Evolutionary conservation across 2,888 invertebrate species (phyloP).

Genomic region (Leucophora obtusa): DNA sequence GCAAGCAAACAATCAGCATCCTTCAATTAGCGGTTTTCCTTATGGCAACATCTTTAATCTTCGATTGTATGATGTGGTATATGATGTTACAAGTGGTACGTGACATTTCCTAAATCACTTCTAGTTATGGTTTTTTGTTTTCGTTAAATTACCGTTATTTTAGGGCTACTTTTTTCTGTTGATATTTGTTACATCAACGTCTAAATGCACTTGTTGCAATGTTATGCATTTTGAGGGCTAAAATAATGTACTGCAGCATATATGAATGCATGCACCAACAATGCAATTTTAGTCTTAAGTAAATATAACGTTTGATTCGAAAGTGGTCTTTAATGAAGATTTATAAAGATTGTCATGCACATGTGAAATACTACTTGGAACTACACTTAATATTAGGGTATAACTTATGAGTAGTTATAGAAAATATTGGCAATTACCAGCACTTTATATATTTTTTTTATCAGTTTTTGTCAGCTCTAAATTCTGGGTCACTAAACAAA

Average conservation of each 20-base stretch:
- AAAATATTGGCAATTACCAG: no score
- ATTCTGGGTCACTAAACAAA: no score
- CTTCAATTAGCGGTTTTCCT: slow-evolving; percentile 65
- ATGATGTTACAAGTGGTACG: slow-evolving; percentile 63
- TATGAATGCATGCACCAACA: neutral
- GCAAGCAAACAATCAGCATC: slow-evolving; percentile 36
- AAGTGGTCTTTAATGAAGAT: slow-evolving; percentile 26
- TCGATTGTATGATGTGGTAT: slow-evolving; percentile 30
- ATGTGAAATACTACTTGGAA: neutral
- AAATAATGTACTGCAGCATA: slow-evolving; percentile 11
- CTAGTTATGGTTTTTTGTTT: slow-evolving; percentile 31
- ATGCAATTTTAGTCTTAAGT: slow-evolving; percentile 33
- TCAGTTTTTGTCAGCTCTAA: no score
- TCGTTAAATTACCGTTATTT: slow-evolving; percentile 17
- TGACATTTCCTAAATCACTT: slow-evolving; percentile 65
- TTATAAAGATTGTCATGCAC: slow-evolving; percentile 25
- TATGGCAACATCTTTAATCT: slow-evolving; percentile 62
- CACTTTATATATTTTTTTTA: no score
- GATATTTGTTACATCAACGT: slow-evolving; percentile 24
- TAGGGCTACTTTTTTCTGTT: slow-evolving; percentile 35
- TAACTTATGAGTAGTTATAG: no score
- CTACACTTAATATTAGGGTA: no score
- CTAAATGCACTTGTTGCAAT: slow-evolving; percentile 51
- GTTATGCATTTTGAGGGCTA: slow-evolving; percentile 13
- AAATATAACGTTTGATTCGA: slow-evolving; percentile 13